Conservation (phyloP, 2,113 vertebrate species). For the Catharus fuscescens region DNA sequence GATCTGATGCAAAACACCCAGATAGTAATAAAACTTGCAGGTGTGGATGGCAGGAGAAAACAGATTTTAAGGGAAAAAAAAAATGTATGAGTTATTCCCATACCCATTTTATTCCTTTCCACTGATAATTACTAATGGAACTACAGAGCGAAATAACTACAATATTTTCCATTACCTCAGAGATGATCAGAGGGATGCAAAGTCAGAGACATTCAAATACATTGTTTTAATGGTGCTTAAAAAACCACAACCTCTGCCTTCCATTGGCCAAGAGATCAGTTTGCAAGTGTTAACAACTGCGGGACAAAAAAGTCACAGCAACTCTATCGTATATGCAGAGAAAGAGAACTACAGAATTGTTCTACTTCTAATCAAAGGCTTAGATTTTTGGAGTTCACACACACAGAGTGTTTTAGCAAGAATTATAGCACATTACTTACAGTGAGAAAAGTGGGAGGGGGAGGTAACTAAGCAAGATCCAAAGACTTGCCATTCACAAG, state of each 20-base stretch:
- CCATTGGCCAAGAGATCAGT: neutral
- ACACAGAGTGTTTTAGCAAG: neutral
- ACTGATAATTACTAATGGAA: neutral
- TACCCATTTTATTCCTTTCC: neutral
- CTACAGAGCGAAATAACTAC: neutral
- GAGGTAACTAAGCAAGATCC: neutral
- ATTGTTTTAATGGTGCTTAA: neutral
- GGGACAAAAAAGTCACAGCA: neutral
- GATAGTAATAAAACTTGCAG: neutral
- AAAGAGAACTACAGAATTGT: neutral
- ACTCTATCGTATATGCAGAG: neutral
- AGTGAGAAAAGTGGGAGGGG: neutral
- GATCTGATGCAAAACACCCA: neutral
- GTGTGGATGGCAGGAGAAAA: neutral
- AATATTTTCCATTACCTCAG: neutral
- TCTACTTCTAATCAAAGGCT: neutral
- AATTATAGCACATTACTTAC: neutral
- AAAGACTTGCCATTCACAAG: neutral
- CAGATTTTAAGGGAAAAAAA: neutral
- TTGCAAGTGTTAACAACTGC: neutral
- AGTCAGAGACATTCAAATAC: neutral
- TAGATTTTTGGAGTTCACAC: neutral
- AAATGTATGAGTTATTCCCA: fast-evolving
- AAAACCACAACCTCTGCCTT: neutral
- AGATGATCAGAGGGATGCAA: neutral